Base-by-base conservation (phyloP, 2,113 vertebrate genomes). In the Mola mola region DNA sequence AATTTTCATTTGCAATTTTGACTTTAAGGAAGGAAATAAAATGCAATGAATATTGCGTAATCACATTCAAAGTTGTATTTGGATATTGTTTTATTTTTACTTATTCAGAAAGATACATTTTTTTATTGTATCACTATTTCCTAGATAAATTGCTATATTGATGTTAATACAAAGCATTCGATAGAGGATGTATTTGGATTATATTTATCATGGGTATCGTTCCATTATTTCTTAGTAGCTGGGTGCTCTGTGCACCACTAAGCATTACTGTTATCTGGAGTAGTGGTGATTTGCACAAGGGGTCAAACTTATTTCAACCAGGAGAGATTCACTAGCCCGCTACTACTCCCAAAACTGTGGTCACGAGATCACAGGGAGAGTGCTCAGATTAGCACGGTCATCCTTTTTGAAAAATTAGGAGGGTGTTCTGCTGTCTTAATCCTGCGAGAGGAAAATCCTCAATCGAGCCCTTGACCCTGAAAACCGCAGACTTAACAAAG, bases 271-370 rank as follows among this genome's bases (percentile, higher is more conserved):
- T 68, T 34, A 74, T 80, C 57, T 69, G n/a, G 50, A 44, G 33
- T 74, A 73, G 61, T 42, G 28, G 24, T 37, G 33, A 48, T 79
- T 77, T 75, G 52, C 44, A 36, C 50, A 61, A 22, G 24, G 19
- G 72, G 72, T 81, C 61, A 64, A 68, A 82, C 51, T 66, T 74
- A 74, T 81, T 88, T 82, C 72, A 83, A 87, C 72, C 63, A 67
- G 61, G 40, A 78, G 78, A 21, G 29, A 74, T 38, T 65, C 72
- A 72, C 56, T 66, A 74, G 66, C 51, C 52, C 0, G 34, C 58
- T 66, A 79, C 70, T 9, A 74, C 48, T 25, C 75, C 64, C 46
- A 58, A 72, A 84, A 46, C 56, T 65, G 46, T 70, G 68, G 72
- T 84, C 77, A 72, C 57, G 70, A 77, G 78, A 87, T 87, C 78